phyloP scores from a whole-genome alignment of 1,140 invertebrate genomes.

The Calliopsis andreniformis region DNA sequence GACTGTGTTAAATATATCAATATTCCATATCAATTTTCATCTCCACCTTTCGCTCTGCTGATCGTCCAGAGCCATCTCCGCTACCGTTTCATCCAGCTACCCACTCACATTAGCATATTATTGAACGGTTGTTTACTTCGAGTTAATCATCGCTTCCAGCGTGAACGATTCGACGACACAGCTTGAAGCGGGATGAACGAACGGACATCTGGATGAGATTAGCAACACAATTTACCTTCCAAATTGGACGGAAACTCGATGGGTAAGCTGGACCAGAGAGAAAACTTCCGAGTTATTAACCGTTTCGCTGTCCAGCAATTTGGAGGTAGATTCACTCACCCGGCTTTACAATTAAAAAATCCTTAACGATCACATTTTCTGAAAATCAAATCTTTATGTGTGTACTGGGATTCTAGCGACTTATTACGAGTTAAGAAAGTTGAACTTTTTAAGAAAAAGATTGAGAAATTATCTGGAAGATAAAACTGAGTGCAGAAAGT shows the following conservation, averaged over 20 bases:
- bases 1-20: too few species aligned
- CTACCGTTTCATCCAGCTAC: constrained; percentile 41
- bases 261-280: too few species aligned
- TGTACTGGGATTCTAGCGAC: too few species aligned
- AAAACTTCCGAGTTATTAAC: neutral
- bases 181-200: constrained; percentile 24
- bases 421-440: too few species aligned
- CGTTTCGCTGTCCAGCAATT: too few species aligned
- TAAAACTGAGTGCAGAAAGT: too few species aligned
- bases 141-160: constrained; percentile 71
- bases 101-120: constrained; percentile 76
- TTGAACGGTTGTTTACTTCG: constrained; percentile 74
- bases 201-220: neutral
- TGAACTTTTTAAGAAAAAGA: too few species aligned
- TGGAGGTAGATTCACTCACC: too few species aligned
- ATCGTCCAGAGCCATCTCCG: constrained; percentile 2
- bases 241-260: neutral
- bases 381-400: too few species aligned
- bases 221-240: constrained; percentile 8
- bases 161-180: constrained; percentile 47
- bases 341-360: too few species aligned
- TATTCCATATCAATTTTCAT: constrained; percentile 49
- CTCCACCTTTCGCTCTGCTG: constrained; percentile 12
- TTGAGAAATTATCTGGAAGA: too few species aligned
- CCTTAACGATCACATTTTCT: too few species aligned